A percentile compares a stretch with the other conserved stretches of the same genome.
These are phyloP conservation scores for Acanthosepion lycidas DNA, from an alignment of 2,888 invertebrate genomes.

Conservation along the genomic window DNA sequence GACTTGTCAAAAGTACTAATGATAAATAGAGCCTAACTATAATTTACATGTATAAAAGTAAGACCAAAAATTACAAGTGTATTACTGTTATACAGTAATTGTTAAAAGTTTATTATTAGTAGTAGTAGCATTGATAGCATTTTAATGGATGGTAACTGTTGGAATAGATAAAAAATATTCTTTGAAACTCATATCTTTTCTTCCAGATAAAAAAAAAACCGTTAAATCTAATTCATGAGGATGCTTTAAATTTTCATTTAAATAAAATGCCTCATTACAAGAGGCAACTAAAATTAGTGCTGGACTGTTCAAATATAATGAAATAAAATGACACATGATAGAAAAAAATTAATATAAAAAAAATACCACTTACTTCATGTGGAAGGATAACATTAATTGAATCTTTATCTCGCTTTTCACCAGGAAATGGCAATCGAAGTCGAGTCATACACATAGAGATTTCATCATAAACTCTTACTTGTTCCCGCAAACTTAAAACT, in stretches of 20 bases:
- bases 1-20: too few species aligned
- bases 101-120: too few species aligned
- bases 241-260: background rate
- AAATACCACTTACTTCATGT: background rate
- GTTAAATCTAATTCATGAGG: background rate
- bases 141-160: background rate
- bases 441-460: slow-evolving; percentile 83
- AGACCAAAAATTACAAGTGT: too few species aligned
- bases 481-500: slow-evolving; percentile 74
- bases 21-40: too few species aligned
- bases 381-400: slow-evolving; percentile 6
- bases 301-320: background rate
- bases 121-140: background rate
- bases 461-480: slow-evolving; percentile 81
- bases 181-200: background rate
- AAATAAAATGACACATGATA: background rate
- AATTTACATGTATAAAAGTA: too few species aligned
- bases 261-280: background rate
- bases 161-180: background rate
- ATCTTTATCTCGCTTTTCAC: slow-evolving; percentile 70
- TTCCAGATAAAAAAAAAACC: background rate
- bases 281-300: background rate
- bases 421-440: slow-evolving; percentile 76
- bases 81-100: too few species aligned
- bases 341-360: background rate